Conservation (phyloP, 2,113 vertebrate genomes). For the Sorex araneus region DNA sequence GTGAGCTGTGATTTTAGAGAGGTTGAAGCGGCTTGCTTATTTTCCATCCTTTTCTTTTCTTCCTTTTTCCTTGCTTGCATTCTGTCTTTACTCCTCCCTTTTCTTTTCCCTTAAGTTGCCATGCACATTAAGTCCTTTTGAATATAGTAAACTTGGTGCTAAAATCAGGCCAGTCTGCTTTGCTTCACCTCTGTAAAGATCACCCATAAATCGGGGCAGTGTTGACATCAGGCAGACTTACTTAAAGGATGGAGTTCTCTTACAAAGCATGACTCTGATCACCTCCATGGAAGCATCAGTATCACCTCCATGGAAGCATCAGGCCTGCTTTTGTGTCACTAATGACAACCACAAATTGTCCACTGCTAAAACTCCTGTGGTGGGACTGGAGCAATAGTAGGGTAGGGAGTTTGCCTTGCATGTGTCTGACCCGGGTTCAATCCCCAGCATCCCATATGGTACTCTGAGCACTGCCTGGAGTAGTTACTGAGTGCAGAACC, state of each 20-base stretch:
- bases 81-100: neutral
- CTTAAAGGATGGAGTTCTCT: neutral
- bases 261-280: neutral
- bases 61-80: neutral
- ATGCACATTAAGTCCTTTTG: neutral
- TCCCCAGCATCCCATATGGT: no score
- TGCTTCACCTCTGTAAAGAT: neutral
- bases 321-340: neutral
- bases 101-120: neutral
- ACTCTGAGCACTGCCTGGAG: no score
- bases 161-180: neutral
- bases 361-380: no score
- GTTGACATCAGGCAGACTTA: neutral
- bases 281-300: neutral
- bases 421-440: no score
- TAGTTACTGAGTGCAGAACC: no score
- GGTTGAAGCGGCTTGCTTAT: neutral
- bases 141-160: neutral
- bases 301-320: neutral
- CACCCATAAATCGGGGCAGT: neutral
- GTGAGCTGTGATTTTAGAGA: neutral
- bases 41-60: neutral
- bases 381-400: no score
- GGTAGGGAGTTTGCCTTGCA: no score
- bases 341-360: neutral